These are phyloP conservation scores for Tachyglossus aculeatus DNA, from an alignment of 2,797 vertebrate species.

Conservation along the genomic window DNA sequence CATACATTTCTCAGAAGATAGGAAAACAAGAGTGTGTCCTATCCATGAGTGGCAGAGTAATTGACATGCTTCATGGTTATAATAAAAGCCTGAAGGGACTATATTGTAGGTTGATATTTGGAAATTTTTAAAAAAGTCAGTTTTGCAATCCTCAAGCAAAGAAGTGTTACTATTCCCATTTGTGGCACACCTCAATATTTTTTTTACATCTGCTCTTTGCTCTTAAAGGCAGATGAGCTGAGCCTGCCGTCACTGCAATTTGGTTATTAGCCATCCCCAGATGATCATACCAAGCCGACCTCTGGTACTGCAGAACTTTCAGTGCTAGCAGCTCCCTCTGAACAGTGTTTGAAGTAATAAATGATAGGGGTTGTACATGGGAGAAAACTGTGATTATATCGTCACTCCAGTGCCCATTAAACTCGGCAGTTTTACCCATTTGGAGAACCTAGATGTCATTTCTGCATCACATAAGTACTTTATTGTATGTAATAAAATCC, in stretches of 20 bases:
- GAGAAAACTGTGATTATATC: slow-evolving; percentile 59
- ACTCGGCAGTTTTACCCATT: slow-evolving; percentile 48
- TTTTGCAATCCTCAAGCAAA: slow-evolving; percentile 22
- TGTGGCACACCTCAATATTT: slow-evolving; percentile 35
- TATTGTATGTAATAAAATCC: slow-evolving; percentile 49
- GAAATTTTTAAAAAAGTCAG: slow-evolving; percentile 61
- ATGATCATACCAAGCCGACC: slow-evolving; percentile 36
- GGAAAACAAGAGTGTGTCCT: slow-evolving; percentile 18
- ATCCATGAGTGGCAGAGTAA: slow-evolving; percentile 41
- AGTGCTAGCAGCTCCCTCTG: slow-evolving; percentile 33
- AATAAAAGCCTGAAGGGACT: slow-evolving; percentile 49
- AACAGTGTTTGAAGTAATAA: slow-evolving; percentile 55
- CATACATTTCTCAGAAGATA: slow-evolving; percentile 38
- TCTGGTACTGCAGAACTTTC: slow-evolving; percentile 27
- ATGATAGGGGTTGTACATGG: slow-evolving; percentile 21
- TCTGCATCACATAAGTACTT: slow-evolving; percentile 40
- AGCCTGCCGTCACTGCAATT: slow-evolving; percentile 46
- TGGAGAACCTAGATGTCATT: slow-evolving; percentile 52
- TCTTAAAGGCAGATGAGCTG: slow-evolving; percentile 48
- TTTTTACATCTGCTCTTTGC: slow-evolving; percentile 50
- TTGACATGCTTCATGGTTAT: slow-evolving; percentile 59
- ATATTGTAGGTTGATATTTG: slow-evolving; percentile 60
- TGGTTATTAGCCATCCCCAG: slow-evolving; percentile 42
- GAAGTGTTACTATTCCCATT: slow-evolving; percentile 35
- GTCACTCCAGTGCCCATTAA: slow-evolving; percentile 54